phyloP scores from a whole-genome alignment of 2,797 vertebrate genomes.

The Notolepis coatsorum region DNA sequence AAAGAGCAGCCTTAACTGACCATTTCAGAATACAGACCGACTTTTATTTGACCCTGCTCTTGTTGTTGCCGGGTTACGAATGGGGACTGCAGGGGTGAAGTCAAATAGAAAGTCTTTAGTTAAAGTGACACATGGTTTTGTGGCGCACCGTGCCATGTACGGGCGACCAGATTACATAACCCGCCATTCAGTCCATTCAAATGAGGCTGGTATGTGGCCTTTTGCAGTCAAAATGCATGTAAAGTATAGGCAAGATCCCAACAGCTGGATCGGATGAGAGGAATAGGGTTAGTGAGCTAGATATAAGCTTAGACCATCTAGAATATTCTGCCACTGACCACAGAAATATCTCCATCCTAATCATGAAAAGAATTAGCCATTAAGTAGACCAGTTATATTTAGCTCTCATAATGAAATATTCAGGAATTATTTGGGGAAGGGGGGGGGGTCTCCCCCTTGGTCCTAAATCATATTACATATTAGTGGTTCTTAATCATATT shows the following conservation, averaged over 20 bases:
- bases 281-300: background rate
- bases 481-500: background rate
- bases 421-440: constrained; percentile 15
- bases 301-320: background rate
- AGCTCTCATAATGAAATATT: constrained; percentile 30
- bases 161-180: constrained; percentile 31
- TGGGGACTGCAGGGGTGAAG: background rate
- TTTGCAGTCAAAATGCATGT: constrained; percentile 4
- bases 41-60: too few species aligned
- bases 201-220: constrained; percentile 9
- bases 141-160: constrained; percentile 41
- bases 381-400: constrained; percentile 49
- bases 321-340: background rate
- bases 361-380: constrained; percentile 26
- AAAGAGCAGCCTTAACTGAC: constrained; percentile 19
- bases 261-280: background rate
- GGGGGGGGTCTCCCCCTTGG: background rate
- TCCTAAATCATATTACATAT: background rate
- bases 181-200: constrained; percentile 45
- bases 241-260: constrained; percentile 14
- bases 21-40: constrained; percentile 31
- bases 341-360: constrained; percentile 10
- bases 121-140: too few species aligned
- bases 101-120: too few species aligned
- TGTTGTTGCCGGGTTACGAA: too few species aligned